Evolutionary conservation across 2,888 invertebrate species (phyloP).

Genomic region (Meiosimyza platycephala): DNA sequence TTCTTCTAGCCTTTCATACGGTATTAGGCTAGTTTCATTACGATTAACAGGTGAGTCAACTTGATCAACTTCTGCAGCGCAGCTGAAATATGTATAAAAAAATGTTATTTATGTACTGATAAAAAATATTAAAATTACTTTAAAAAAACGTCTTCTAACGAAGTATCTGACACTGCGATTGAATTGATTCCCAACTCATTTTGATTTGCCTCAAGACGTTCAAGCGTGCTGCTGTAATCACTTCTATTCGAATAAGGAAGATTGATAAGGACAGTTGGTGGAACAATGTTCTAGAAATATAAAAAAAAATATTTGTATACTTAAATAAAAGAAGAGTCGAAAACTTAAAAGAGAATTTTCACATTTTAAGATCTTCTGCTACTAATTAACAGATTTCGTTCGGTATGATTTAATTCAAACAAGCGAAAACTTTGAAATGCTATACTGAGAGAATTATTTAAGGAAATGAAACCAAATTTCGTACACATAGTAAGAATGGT

Average conservation of each 20-base stretch:
- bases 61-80: slow-evolving; percentile 55
- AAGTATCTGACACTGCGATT: slow-evolving; percentile 87
- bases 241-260: slow-evolving; percentile 71
- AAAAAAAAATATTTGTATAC: slow-evolving; percentile 6
- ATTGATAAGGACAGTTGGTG: slow-evolving; percentile 62
- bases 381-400: too few relatives aligned
- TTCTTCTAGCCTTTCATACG: slow-evolving; percentile 48
- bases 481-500: too few relatives aligned
- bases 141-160: slow-evolving; percentile 92
- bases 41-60: slow-evolving; percentile 54
- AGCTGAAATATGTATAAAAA: slow-evolving; percentile 49
- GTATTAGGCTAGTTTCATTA: slow-evolving; percentile 45
- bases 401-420: not conserved
- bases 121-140: slow-evolving; percentile 68
- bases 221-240: slow-evolving; percentile 74
- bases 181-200: slow-evolving; percentile 76
- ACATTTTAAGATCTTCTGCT: too few relatives aligned
- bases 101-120: not conserved
- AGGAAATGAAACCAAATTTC: too few relatives aligned
- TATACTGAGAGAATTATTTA: too few relatives aligned
- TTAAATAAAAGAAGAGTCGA: not conserved
- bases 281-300: slow-evolving; percentile 56
- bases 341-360: not conserved
- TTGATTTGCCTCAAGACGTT: slow-evolving; percentile 72
- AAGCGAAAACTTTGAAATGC: too few relatives aligned